These are phyloP conservation scores for Gallinago undulata DNA, from an alignment of 2,113 vertebrate genomes.

Conservation along the genomic window DNA sequence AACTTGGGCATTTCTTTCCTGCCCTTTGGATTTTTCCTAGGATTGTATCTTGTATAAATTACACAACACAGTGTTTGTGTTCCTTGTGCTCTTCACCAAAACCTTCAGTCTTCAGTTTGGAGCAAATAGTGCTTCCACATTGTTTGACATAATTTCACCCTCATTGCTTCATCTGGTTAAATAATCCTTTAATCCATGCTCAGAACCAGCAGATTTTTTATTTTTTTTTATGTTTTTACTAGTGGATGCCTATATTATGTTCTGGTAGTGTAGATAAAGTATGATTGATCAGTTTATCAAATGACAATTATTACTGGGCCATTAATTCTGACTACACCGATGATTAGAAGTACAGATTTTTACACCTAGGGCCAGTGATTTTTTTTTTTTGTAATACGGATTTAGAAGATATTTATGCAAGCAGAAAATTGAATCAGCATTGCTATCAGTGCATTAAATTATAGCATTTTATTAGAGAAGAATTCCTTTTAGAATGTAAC, in stretches of 20 bases:
- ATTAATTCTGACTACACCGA: conserved; percentile 69
- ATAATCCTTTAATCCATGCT: conserved; percentile 67
- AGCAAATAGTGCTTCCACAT: conserved; percentile 12
- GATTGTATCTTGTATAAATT: conserved; percentile 33
- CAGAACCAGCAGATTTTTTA: background rate
- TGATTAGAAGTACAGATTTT: conserved; percentile 55
- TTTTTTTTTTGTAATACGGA: conserved; percentile 44
- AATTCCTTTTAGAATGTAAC: conserved; percentile 17
- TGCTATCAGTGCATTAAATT: conserved; percentile 62
- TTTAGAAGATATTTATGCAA: conserved; percentile 67
- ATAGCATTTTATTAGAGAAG: conserved; percentile 42
- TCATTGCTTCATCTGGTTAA: conserved; percentile 51
- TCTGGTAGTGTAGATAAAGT: background rate
- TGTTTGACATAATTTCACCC: conserved; percentile 56
- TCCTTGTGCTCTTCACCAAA: background rate
- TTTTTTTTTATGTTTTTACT: conserved; percentile 17
- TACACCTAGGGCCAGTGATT: conserved; percentile 22
- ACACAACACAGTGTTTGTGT: background rate
- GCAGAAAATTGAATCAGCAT: conserved; percentile 73
- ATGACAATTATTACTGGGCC: conserved; percentile 49
- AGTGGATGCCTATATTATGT: background rate
- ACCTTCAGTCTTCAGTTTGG: background rate
- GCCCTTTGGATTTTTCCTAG: conserved; percentile 31
- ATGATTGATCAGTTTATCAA: conserved; percentile 42
- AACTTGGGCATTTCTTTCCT: conserved; percentile 29